These are phyloP conservation scores for Yponomeuta evonymella DNA, from an alignment of 2,888 invertebrate genomes.

Conservation along the genomic window DNA sequence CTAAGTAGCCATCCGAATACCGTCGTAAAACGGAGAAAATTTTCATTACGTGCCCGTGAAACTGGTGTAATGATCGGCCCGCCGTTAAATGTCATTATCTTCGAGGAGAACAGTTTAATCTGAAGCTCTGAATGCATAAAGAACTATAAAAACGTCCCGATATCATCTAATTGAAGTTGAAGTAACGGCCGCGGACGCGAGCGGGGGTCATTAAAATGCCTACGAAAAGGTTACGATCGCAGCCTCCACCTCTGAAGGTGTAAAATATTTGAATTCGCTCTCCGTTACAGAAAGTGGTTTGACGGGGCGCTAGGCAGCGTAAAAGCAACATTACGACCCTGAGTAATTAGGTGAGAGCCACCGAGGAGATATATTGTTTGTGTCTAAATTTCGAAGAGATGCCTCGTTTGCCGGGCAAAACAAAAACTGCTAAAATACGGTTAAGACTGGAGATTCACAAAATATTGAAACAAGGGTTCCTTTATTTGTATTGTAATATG, in stretches of 20 bases:
- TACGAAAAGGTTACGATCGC: conserved; percentile 52
- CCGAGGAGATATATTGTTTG: background rate
- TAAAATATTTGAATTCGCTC: conserved; percentile 64
- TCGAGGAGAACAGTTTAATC: conserved; percentile 61
- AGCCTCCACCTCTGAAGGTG: conserved; percentile 48
- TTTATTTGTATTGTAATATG: too few relatives aligned
- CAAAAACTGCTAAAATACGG: too few relatives aligned
- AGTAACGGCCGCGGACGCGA: conserved; percentile 47
- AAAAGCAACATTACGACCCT: background rate
- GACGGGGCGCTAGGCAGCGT: background rate
- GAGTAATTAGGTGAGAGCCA: background rate
- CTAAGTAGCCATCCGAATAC: conserved; percentile 33
- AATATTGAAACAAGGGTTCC: too few relatives aligned
- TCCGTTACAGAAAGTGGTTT: conserved; percentile 1
- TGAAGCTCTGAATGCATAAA: conserved; percentile 67
- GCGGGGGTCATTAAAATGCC: conserved; percentile 56
- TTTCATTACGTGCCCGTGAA: conserved; percentile 61
- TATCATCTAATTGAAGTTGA: conserved; percentile 71
- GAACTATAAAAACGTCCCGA: conserved; percentile 70
- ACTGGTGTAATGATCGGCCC: conserved; percentile 63
- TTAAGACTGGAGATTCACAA: too few relatives aligned
- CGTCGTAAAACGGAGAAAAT: conserved; percentile 63
- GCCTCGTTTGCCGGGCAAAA: background rate
- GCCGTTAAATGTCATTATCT: conserved; percentile 67
- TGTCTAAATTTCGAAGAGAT: background rate